phyloP scores from a whole-genome alignment of 2,888 invertebrate genomes.

The Xylota sylvarum region DNA sequence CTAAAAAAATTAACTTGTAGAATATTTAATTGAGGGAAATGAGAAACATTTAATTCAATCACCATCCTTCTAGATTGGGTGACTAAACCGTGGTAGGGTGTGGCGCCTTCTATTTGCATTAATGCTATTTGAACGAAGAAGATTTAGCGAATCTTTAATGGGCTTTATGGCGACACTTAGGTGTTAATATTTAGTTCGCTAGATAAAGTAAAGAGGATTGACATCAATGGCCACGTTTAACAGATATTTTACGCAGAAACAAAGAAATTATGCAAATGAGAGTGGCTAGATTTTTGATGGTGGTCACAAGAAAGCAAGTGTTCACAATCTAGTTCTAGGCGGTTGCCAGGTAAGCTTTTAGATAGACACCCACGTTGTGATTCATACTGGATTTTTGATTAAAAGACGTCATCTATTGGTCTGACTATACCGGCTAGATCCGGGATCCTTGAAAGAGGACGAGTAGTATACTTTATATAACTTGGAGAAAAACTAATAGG shows the following conservation, averaged over 20 bases:
- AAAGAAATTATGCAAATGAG: conserved; percentile 17
- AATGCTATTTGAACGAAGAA: conserved; percentile 20
- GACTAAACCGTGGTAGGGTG: conserved; percentile 33
- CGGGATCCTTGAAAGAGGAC: too few relatives aligned
- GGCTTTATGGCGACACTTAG: conserved; percentile 32
- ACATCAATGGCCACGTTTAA: conserved; percentile 5
- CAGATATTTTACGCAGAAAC: neutral
- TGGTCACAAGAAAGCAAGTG: neutral
- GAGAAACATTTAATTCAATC: conserved; percentile 23
- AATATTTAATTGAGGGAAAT: neutral
- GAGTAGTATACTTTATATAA: too few relatives aligned
- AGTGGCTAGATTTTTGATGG: neutral
- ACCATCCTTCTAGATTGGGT: conserved; percentile 6
- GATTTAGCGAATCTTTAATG: conserved; percentile 39
- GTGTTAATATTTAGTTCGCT: conserved; percentile 13
- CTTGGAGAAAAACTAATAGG: too few relatives aligned
- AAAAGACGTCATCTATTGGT: too few relatives aligned
- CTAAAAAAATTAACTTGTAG: neutral
- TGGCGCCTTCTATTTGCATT: conserved; percentile 60
- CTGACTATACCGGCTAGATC: too few relatives aligned
- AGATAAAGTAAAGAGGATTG: conserved; percentile 10
- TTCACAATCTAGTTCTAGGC: neutral
- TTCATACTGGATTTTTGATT: too few relatives aligned
- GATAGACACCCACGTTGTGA: neutral
- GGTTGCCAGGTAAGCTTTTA: neutral